phyloP scores from a whole-genome alignment of 53 echinoderm and acorn worm genomes.

The Glandiceps talaboti region DNA sequence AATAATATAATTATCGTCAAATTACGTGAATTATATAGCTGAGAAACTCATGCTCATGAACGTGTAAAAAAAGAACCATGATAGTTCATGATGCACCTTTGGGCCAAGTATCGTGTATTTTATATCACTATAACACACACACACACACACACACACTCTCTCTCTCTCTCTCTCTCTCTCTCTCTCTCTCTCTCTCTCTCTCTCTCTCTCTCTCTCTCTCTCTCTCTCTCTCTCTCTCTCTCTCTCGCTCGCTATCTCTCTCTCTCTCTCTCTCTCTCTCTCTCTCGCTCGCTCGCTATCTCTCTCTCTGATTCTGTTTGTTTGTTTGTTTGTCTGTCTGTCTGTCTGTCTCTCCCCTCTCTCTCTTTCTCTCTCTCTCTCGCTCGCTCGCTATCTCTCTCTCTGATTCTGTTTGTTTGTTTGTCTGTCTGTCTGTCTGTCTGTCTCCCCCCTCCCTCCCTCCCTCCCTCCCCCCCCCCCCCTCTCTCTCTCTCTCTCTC shows the following conservation, averaged over 20 bases:
- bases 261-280: not conserved
- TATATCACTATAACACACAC: too few relatives aligned
- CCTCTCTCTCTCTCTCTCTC: not conserved
- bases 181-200: not conserved
- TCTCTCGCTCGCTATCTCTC: not conserved
- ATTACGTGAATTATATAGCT: too few relatives aligned
- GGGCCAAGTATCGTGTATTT: too few relatives aligned
- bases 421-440: not conserved
- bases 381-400: not conserved
- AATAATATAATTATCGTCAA: too few relatives aligned
- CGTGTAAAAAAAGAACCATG: too few relatives aligned
- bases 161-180: not conserved
- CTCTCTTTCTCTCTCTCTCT: not conserved
- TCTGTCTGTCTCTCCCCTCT: not conserved
- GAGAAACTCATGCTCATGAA: too few relatives aligned
- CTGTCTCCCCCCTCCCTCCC: not conserved
- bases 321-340: not conserved
- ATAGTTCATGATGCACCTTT: too few relatives aligned
- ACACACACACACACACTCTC: too few relatives aligned
- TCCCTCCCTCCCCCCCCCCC: not conserved
- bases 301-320: not conserved
- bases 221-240: slow-evolving; percentile 1
- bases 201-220: not conserved
- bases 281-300: not conserved
- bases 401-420: not conserved